Evolutionary conservation across 2,113 vertebrate species (phyloP).

Genomic region (Syrmaticus mikado): DNA sequence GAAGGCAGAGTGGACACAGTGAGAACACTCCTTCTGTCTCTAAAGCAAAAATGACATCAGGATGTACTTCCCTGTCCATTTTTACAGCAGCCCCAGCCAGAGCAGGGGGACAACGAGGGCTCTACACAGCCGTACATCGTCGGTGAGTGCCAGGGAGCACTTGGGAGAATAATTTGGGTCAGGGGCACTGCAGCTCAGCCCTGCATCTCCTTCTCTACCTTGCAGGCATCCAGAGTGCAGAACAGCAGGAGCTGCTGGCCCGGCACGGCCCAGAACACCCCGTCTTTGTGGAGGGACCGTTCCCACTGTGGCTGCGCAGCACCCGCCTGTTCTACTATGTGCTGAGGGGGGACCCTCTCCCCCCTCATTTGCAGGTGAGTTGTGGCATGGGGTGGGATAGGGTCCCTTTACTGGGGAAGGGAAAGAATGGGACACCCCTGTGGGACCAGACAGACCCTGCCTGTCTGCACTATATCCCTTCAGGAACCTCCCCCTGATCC

Average conservation of each 20-base stretch:
- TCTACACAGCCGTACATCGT: conserved; percentile 74
- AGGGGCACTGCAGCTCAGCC: too few species aligned
- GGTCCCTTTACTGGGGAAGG: too few species aligned
- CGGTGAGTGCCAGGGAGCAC: conserved; percentile 61
- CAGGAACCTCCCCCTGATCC: conserved; percentile 79
- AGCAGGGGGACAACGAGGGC: conserved; percentile 68
- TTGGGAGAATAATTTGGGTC: too few species aligned
- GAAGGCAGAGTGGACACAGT: background rate
- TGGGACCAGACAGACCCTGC: too few species aligned
- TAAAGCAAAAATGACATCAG: too few species aligned
- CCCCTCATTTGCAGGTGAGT: conserved; percentile 79
- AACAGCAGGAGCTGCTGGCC: conserved; percentile 82
- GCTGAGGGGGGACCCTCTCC: conserved; percentile 83
- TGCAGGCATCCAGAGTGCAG: conserved; percentile 87
- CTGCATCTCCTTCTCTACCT: too few species aligned
- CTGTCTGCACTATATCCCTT: background rate
- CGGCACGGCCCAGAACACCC: conserved; percentile 78
- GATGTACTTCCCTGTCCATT: too few species aligned
- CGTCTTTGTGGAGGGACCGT: conserved; percentile 90
- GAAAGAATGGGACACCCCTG: background rate
- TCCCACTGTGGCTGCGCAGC: conserved; percentile 86
- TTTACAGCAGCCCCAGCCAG: conserved; percentile 68
- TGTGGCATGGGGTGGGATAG: too few species aligned
- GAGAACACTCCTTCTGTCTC: too few species aligned
- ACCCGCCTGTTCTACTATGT: conserved; percentile 87